These are phyloP conservation scores for Phytoseiulus persimilis DNA, from an alignment of 2,888 invertebrate species.

Conservation along the genomic window DNA sequence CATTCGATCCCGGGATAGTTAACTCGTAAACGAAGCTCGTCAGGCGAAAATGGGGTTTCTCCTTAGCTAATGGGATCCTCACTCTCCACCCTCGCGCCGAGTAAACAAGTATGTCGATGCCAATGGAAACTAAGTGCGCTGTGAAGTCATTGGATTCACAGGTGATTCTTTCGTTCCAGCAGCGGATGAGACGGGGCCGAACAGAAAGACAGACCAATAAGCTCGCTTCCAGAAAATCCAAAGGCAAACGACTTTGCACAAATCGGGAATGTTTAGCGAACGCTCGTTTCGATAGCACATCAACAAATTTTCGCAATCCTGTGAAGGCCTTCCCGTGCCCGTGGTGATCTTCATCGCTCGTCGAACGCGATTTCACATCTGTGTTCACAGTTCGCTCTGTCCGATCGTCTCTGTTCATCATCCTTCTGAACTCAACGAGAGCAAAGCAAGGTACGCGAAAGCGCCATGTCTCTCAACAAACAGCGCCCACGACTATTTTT, in stretches of 20 bases:
- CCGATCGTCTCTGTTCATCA: background rate
- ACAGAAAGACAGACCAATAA: background rate
- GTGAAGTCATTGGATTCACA: too few relatives aligned
- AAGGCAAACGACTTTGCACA: background rate
- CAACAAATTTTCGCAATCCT: background rate
- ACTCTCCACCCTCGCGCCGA: too few relatives aligned
- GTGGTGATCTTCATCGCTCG: background rate
- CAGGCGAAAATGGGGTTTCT: too few relatives aligned
- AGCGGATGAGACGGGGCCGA: background rate
- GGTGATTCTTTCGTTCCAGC: background rate
- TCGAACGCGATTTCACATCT: background rate
- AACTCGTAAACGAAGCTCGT: too few relatives aligned
- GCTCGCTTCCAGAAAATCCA: background rate
- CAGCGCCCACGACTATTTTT: background rate
- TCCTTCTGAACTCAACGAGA: background rate
- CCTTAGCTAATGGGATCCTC: too few relatives aligned
- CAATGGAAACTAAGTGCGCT: too few relatives aligned
- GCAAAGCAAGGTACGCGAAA: background rate
- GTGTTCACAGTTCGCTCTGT: background rate
- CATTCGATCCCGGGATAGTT: too few relatives aligned
- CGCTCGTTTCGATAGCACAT: background rate
- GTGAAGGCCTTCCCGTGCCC: background rate
- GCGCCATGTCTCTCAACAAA: background rate
- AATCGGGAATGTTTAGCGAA: background rate
- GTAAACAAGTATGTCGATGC: too few relatives aligned